Evolutionary conservation across 2,113 vertebrate species (phyloP).

Genomic region (Sturnus vulgaris): DNA sequence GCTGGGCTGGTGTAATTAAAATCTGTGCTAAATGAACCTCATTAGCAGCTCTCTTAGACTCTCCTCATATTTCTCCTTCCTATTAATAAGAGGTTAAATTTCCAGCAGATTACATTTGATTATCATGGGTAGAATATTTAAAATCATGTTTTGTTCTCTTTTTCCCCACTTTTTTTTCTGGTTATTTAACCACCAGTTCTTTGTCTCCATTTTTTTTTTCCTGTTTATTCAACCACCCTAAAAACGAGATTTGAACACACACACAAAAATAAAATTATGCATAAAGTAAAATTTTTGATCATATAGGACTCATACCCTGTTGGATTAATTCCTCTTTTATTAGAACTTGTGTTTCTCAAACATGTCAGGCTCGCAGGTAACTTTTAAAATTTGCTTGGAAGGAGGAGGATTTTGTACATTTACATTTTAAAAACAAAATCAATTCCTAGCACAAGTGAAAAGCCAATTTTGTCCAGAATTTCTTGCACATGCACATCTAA

Average conservation of each 20-base stretch:
- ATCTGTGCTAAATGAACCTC: not conserved
- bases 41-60: not conserved
- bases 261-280: not conserved
- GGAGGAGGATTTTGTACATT: not conserved
- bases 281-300: not conserved
- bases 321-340: not conserved
- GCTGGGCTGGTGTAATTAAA: not conserved
- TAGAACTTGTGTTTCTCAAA: not conserved
- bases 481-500: not conserved
- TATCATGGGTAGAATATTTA: not conserved
- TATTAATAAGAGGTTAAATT: constrained; percentile 10
- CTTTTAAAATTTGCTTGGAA: not conserved
- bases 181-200: not conserved
- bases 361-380: not conserved
- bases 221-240: not conserved
- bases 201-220: not conserved
- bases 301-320: not conserved
- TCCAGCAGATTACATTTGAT: not conserved
- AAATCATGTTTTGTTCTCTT: not conserved
- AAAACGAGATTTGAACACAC: not conserved
- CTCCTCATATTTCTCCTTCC: not conserved
- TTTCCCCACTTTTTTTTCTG: not conserved
- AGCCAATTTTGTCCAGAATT: not conserved
- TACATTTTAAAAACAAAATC: not conserved
- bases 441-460: not conserved